Base-by-base conservation (phyloP, 1,140 invertebrate genomes). In the Drosophila seguyi region DNA sequence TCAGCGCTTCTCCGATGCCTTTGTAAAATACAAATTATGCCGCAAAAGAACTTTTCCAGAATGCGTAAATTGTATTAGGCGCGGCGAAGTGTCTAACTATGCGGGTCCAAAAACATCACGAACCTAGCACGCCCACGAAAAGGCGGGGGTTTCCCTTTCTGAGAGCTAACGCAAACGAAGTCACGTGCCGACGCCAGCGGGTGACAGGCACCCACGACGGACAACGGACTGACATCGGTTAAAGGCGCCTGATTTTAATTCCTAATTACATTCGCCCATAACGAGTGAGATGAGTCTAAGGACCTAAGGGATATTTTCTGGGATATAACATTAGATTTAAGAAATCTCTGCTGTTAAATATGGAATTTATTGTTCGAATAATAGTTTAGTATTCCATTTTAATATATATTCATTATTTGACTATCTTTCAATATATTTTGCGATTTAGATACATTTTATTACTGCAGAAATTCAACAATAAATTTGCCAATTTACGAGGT, bases 131-230 rank as follows among this genome's bases (percentile, higher is more conserved):
- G 38, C 38, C 59, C 42, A 62, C 25, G 42, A 67, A 60, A 59
- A n/a, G 8, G 25, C 61, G 67, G 52, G 52, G 34, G 14, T 55
- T 55, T 38, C 52, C 52, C 52, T 25, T n/a, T 25, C 34, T 44
- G 47, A 67, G 47, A 48, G 56, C 42, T 38, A 42, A 73, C 56
- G 42, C 60, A 69, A 86, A 88, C 74, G 61, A 88, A 75, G 77
- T 88, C 84, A 90, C 84, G 84, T 88, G 77, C 85, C 73, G 47
- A 41, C 63, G 62, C 68, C 75, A 74, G 76, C 61, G 59, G 79
- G 76, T 68, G 57, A 53, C 63, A 25, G 60, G 48, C 45, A 69
- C 58, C 53, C 65, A 47, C 22, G 14, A 75, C 56, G 38, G n/a
- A 50, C 68, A 29, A 36, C 53, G 47, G 41, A 44, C n/a, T 59